Conservation (phyloP, 1,140 invertebrate species). For the Luehdorfia chinensis region DNA sequence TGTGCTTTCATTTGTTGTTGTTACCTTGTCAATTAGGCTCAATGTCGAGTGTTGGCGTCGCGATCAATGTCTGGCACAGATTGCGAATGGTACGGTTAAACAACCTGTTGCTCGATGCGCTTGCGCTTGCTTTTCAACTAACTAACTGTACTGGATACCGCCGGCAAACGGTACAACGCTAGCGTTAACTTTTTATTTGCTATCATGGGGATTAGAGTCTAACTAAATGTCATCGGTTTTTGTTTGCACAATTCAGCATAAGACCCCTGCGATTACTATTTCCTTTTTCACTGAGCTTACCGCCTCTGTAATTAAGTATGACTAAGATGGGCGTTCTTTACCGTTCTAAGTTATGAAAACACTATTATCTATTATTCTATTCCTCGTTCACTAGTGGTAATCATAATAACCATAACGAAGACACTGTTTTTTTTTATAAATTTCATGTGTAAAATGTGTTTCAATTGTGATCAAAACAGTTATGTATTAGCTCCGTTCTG, state of each 20-base stretch:
- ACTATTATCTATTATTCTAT: too few species aligned
- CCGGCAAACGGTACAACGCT: conserved; percentile 31
- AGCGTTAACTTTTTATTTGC: conserved; percentile 29
- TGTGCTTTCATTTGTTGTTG: too few species aligned
- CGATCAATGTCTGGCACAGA: conserved; percentile 9
- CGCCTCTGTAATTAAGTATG: not conserved
- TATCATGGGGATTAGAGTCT: conserved; percentile 19
- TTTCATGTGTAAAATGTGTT: too few species aligned
- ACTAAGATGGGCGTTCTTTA: not conserved
- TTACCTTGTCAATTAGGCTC: conserved; percentile 4
- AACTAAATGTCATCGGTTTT: not conserved
- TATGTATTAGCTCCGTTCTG: too few species aligned
- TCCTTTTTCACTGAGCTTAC: too few species aligned
- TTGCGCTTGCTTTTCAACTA: conserved; percentile 16
- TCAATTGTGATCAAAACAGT: too few species aligned
- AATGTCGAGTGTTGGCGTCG: not conserved
- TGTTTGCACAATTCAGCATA: too few species aligned
- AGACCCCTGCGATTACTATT: too few species aligned
- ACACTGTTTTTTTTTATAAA: too few species aligned
- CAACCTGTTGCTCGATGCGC: conserved; percentile 16
- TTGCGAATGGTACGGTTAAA: conserved; percentile 15
- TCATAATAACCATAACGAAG: too few species aligned
- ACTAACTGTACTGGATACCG: conserved; percentile 19
- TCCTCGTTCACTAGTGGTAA: too few species aligned
- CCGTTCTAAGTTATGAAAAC: not conserved